phyloP scores from a whole-genome alignment of 2,888 invertebrate genomes.

The Camponotus fellah region DNA sequence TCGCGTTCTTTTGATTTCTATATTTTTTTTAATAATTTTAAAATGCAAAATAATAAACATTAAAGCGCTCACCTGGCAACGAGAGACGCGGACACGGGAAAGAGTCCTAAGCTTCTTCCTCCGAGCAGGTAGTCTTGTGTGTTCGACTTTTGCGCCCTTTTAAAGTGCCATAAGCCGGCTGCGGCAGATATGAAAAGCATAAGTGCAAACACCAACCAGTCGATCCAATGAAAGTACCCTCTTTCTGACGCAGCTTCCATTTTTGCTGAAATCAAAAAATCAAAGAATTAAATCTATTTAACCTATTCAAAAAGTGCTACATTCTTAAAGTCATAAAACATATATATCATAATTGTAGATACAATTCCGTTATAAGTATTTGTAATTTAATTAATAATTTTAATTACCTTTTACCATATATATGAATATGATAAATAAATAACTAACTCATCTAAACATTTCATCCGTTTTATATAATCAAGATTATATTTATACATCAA shows the following conservation, averaged over 20 bases:
- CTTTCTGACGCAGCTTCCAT: conserved; percentile 72
- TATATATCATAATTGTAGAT: not conserved
- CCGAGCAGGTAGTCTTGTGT: conserved; percentile 92
- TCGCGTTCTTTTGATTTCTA: not conserved
- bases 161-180: conserved; percentile 91
- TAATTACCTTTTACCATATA: not conserved
- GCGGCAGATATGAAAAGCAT: conserved; percentile 91
- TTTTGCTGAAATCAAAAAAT: conserved; percentile 49
- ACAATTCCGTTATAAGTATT: not conserved
- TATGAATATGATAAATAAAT: not conserved
- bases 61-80: conserved; percentile 90
- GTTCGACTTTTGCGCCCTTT: conserved; percentile 88
- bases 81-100: conserved; percentile 95
- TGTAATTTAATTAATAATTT: not conserved
- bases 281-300: conserved; percentile 11
- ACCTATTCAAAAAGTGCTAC: not conserved
- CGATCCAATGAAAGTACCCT: conserved; percentile 86
- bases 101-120: conserved; percentile 91
- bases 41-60: conserved; percentile 6
- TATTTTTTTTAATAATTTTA: conserved; percentile 34
- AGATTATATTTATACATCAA: not conserved
- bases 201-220: conserved; percentile 91
- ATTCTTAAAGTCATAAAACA: not conserved
- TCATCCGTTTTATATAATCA: not conserved
- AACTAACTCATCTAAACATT: not conserved